Conservation (phyloP, 2,113 vertebrate species). For the Dissostichus mawsoni region DNA sequence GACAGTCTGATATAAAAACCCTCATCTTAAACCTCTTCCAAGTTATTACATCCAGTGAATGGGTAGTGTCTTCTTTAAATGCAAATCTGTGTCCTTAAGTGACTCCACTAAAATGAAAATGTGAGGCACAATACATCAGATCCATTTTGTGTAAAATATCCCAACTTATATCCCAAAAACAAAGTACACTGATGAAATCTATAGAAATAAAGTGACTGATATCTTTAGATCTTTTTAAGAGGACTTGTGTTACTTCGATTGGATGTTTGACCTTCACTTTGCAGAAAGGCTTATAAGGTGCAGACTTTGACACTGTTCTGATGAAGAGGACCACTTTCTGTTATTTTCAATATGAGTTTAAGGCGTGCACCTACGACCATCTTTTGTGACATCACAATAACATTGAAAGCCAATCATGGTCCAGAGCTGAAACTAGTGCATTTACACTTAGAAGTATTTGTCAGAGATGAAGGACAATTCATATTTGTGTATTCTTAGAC, state of each 20-base stretch:
- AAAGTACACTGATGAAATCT: too few relatives aligned
- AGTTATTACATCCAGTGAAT: neutral
- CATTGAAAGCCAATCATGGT: neutral
- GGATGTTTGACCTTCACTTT: neutral
- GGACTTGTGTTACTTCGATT: neutral
- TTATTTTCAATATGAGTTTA: neutral
- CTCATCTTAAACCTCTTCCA: constrained; percentile 2
- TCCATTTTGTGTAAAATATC: neutral
- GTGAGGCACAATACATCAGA: neutral
- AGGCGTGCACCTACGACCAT: neutral
- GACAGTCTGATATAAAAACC: neutral
- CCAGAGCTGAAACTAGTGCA: too few relatives aligned
- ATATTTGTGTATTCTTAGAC: neutral
- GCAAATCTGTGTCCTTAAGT: neutral
- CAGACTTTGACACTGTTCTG: neutral
- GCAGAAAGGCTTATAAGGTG: neutral
- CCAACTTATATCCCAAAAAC: too few relatives aligned
- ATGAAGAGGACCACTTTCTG: neutral
- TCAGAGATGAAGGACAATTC: too few relatives aligned
- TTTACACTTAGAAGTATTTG: too few relatives aligned
- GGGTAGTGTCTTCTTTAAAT: neutral
- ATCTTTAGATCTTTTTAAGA: neutral
- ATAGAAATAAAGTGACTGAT: neutral
- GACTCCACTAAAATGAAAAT: neutral
- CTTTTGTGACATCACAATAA: neutral